Conservation (phyloP, 1,140 invertebrate genomes). For the Heliconius nattereri region DNA sequence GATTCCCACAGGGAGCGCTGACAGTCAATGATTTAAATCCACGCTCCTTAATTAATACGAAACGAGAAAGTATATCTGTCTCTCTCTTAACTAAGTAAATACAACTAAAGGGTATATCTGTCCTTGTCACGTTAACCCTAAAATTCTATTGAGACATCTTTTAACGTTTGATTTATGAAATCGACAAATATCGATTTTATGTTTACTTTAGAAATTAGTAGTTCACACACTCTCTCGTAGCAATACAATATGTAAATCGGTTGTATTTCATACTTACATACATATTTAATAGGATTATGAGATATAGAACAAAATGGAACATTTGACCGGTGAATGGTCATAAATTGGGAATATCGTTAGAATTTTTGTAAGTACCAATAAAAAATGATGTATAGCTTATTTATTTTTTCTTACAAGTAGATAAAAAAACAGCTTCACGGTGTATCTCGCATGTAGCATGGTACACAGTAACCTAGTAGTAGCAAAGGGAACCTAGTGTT, state of each 20-base stretch:
- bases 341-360: conserved; percentile 34
- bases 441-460: too few relatives aligned
- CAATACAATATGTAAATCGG: conserved; percentile 65
- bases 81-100: conserved; percentile 45
- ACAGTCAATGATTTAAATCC: conserved; percentile 76
- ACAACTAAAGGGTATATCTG: conserved; percentile 25
- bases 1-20: conserved; percentile 77
- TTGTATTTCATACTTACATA: conserved; percentile 58
- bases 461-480: too few relatives aligned
- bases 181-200: conserved; percentile 67
- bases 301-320: conserved; percentile 43
- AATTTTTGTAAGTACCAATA: conserved; percentile 15
- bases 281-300: conserved; percentile 48
- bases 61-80: conserved; percentile 54
- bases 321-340: conserved; percentile 26
- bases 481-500: too few relatives aligned
- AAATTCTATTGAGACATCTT: conserved; percentile 77
- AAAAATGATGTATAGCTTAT: neutral
- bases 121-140: conserved; percentile 55
- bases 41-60: conserved; percentile 72
- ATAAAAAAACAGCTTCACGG: too few relatives aligned
- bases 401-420: neutral
- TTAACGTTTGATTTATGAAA: conserved; percentile 67
- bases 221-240: conserved; percentile 54
- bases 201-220: conserved; percentile 79